Base-by-base conservation (phyloP, 2,113 vertebrate species). In the Trochalopteron elliotii region DNA sequence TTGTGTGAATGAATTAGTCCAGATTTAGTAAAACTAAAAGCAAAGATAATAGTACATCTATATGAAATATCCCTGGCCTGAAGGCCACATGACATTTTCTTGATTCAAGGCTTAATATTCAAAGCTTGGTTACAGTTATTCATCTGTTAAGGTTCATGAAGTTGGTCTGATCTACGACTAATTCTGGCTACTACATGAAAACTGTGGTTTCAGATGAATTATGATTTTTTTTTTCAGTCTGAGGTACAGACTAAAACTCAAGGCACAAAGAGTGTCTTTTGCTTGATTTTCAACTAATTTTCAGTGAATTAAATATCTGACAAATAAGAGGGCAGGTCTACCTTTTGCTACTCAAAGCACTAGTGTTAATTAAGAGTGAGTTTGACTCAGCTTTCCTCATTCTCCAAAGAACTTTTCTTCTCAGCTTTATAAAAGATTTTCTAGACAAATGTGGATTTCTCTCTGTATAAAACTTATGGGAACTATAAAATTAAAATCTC, bases 51-150 rank as follows among this genome's bases (percentile, higher is more conserved):
- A 90, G 31, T 52, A 81, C 28, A 70, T 50, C 45, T 68, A 5
- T 42, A 35, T 67, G 76, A 96, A 90, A 69, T 89, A 86, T 83
- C 16, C 33, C 23, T 77, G 63, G 50, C 55, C 59, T 92, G 55
- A 88, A 93, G 59, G 37, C 63, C 37, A 12, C 40, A 25, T 39
- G 31, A 82, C 28, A 60, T 82, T 79, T 71, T 27, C 59, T 86
- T 93, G 63, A 82, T 89, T 93, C 57, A 94, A 84, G 33, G 44
- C 69, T 87, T 81, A 90, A 83, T 80, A 81, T 23, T 83, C 45
- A 75, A 91, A 78, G 8, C 56, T 86, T 83, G 42, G 37, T 77
- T 39, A 47, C 39, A 64, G 31, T 93, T 92, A 77, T 40, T 92
- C 47, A 90, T 90, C 76, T 52, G 33, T 44, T 77, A 70, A 83